Base-by-base conservation (phyloP, 2,113 vertebrate genomes). In the Cololabis saira region DNA sequence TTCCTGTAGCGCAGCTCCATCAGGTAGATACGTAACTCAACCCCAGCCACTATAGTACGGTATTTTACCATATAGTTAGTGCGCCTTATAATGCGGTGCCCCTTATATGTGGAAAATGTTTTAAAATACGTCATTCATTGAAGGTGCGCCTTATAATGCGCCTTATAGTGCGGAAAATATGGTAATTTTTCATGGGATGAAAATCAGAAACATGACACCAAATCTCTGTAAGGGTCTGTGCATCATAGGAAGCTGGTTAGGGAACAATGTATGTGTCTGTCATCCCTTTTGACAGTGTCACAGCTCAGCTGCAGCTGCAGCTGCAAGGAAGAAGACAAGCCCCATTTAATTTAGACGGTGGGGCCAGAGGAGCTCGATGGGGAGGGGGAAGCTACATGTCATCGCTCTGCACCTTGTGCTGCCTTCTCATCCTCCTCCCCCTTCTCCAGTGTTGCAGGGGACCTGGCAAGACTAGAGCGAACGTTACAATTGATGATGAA, bases 331-430 rank as follows among this genome's bases (percentile, higher is more conserved):
- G 71, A 78, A 61, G 74, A 83, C 59, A 62, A 53, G 74, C 42
- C n/a, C 68, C 83, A 68, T 89, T 85, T 87, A 67, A 76, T 74
- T 70, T 74, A 76, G 76, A 71, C 58, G 44, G 41, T 45, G 24
- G 48, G 61, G 59, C 58, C 65, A 71, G 33, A 43, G 62, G 57
- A 74, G 77, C 52, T n/a, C 0, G 16, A 14, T 15, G 53, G 64
- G 77, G 78, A 62, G 52, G 74, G 77, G 66, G 43, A 48, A 45
- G 54, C 59, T 40, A 57, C 33, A 52, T 18, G 66, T 53, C 19
- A 10, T 61, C 71, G 66, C 41, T 40, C 61, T 77, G 62, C 70
- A 75, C 73, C 76, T 58, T 78, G 61, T 59, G 48, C 77, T 65
- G 27, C 65, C 52, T 48, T 69, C 22, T 14, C 61, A 37, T 67